Base-by-base conservation (phyloP, 2,113 vertebrate species). In the Prietella phreatophila region DNA sequence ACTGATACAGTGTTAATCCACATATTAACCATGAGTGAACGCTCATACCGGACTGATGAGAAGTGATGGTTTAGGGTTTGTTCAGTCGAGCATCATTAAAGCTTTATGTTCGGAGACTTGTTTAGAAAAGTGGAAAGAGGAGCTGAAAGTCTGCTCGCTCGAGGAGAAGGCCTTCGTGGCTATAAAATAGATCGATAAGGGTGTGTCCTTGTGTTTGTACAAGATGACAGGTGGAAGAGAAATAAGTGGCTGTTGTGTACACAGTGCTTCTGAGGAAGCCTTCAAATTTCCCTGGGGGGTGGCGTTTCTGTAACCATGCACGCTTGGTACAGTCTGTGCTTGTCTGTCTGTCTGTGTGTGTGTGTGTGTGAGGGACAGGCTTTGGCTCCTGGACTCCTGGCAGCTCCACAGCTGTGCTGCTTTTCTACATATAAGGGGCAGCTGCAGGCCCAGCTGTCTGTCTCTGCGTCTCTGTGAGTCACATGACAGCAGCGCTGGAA, bases 401-500 rank as follows among this genome's bases (percentile, higher is more conserved):
- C 95, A 93, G 94, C 93, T 95, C 91, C 93, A 97, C 97, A 97
- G 97, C 97, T 97, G 97, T 97, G 96, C 93, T 81, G 91, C 93
- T 96, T 95, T 86, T 95, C 92, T 95, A 94, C 96, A 93, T 96
- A 94, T 95, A 96, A 93, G 92, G 97, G 97, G 96, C 97, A 98
- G 97, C 97, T 98, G 97, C 95, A 93, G 93, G 95, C 94, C 96
- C 97, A 98, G 97, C 97, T 98, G 97, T 97, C 97, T 97, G 96
- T 97, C 87, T 79, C 96, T 93, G 19, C 69, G 93, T 95, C 93
- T 94, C 94, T 94, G 96, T 95, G 95, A 97, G 96, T 97, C 96
- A 96, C 94, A 96, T 92, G 93, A 96, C 96, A 95, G 93, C 93
- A 94, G 95, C 93, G 95, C 97, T 95, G 96, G 93, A 98, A 98